A percentile compares a stretch with the other conserved stretches of the same genome.
phyloP scores from a whole-genome alignment of 2,113 vertebrate species.

The Miniopterus natalensis region DNA sequence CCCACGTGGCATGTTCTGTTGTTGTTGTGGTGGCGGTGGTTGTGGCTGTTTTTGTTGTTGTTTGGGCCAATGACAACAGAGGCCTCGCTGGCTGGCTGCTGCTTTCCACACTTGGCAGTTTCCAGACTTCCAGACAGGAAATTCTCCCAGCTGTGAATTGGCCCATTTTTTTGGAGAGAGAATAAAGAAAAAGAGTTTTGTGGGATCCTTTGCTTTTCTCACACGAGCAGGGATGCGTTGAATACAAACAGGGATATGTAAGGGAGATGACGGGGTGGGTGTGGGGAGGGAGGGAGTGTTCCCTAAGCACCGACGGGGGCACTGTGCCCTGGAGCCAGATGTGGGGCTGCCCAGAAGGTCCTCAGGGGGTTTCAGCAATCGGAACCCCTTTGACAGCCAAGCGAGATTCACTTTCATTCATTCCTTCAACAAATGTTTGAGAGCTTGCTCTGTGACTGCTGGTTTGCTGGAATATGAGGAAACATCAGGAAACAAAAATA shows the following conservation, averaged over 20 bases:
- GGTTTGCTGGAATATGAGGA: neutral
- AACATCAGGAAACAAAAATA: neutral
- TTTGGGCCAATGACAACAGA: slow-evolving; percentile 84
- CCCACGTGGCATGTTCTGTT: slow-evolving; percentile 75
- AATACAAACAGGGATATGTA: slow-evolving; percentile 50
- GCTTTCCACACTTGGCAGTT: slow-evolving; percentile 85
- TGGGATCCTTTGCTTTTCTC: slow-evolving; percentile 82
- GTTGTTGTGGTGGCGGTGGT: slow-evolving; percentile 73
- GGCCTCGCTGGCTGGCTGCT: slow-evolving; percentile 83
- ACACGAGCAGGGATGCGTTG: neutral
- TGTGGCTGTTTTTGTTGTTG: slow-evolving; percentile 77
- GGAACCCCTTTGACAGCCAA: neutral
- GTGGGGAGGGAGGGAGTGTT: too few relatives aligned
- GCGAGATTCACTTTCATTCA: neutral
- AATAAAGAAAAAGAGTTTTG: slow-evolving; percentile 83
- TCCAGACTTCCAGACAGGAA: slow-evolving; percentile 87
- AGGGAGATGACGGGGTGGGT: neutral
- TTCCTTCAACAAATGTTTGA: neutral
- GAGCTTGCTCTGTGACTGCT: neutral
- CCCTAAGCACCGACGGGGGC: neutral
- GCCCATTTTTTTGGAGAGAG: slow-evolving; percentile 87
- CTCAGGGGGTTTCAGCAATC: neutral
- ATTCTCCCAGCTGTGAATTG: slow-evolving; percentile 88
- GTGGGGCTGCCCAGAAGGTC: neutral
- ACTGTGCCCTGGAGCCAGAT: neutral